Evolutionary conservation across 2,113 vertebrate species (phyloP).

Genomic region (Dicrurus megarhynchus): DNA sequence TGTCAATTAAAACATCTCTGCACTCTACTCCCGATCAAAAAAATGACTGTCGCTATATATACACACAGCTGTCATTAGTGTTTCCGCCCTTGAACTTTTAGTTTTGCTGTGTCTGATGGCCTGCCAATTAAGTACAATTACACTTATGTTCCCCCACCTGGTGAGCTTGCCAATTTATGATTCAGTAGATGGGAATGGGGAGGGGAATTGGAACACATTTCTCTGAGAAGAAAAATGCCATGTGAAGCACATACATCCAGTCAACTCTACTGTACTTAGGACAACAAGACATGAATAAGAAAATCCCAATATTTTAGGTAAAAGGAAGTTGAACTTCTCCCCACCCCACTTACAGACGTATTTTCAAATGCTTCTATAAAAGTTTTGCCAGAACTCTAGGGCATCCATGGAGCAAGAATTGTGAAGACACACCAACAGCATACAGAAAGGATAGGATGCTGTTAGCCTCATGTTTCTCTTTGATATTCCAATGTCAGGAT

Average conservation of each 20-base stretch:
- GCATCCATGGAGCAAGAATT: neutral
- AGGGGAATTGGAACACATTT: neutral
- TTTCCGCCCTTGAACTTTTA: neutral
- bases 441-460: neutral
- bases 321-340: neutral
- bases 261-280: neutral
- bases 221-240: neutral
- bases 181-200: neutral
- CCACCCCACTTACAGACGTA: rapidly evolving
- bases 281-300: neutral
- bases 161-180: neutral
- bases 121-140: slow-evolving; percentile 25
- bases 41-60: neutral
- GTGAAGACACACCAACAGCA: neutral
- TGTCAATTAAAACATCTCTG: neutral
- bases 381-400: neutral
- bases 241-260: neutral
- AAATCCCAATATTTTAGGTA: neutral
- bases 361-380: neutral
- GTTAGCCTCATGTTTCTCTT: neutral
- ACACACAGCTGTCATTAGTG: neutral
- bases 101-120: neutral
- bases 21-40: neutral
- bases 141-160: neutral
- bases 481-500: neutral